Conservation (phyloP, 1,140 invertebrate species). For the Listronotus bonariensis region DNA sequence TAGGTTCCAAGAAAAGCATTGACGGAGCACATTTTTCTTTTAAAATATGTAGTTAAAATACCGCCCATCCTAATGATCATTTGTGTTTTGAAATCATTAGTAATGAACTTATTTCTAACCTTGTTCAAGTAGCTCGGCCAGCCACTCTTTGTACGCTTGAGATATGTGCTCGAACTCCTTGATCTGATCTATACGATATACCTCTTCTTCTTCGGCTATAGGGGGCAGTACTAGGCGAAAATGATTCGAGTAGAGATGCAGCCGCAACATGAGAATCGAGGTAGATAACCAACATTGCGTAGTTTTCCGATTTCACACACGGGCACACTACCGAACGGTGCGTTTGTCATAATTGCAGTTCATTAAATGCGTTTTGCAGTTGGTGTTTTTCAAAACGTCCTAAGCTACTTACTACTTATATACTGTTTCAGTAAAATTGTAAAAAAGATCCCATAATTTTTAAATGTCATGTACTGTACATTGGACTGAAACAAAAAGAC, state of each 20-base stretch:
- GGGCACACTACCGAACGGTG: background rate
- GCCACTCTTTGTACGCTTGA: constrained; percentile 71
- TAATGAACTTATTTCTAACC: no score
- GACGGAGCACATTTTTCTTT: no score
- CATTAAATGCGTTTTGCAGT: background rate
- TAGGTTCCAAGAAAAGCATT: no score
- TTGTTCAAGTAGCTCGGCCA: constrained; percentile 72
- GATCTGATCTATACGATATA: constrained; percentile 79
- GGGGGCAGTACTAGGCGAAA: constrained; percentile 60
- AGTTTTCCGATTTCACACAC: constrained; percentile 9
- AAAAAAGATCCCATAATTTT: no score
- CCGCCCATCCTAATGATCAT: no score
- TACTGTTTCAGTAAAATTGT: no score
- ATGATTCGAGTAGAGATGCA: constrained; percentile 80
- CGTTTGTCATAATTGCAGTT: constrained; percentile 13
- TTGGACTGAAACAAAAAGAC: no score
- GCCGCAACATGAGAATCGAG: constrained; percentile 58
- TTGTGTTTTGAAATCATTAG: no score
- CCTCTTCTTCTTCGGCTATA: constrained; percentile 62
- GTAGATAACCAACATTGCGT: constrained; percentile 30
- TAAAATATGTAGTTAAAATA: no score
- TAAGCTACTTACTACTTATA: no score
- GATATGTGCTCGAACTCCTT: constrained; percentile 82
- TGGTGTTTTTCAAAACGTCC: no score
- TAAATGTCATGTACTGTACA: no score